Conservation (phyloP, 2,113 vertebrate genomes). For the Chionomys nivalis region DNA sequence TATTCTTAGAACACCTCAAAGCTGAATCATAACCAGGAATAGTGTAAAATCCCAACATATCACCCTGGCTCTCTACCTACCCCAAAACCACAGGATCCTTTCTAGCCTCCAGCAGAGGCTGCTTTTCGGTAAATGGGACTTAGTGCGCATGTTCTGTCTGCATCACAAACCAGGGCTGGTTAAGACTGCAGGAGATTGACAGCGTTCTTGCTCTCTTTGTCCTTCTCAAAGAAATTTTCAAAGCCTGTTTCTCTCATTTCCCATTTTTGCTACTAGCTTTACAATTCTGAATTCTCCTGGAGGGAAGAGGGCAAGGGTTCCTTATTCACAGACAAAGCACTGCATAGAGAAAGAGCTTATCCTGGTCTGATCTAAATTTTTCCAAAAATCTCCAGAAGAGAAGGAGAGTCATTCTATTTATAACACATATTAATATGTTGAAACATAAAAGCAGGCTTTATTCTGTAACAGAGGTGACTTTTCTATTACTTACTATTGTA, state of each 20-base stretch:
- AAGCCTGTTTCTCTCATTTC: background rate
- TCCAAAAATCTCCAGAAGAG: conserved; percentile 11
- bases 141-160: rapidly evolving
- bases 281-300: background rate
- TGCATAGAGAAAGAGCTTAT: background rate
- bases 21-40: background rate
- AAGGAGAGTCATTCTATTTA: background rate
- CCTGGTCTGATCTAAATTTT: background rate
- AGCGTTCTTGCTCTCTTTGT: background rate
- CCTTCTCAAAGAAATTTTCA: background rate
- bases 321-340: background rate
- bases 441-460: background rate
- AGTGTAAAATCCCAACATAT: background rate
- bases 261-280: background rate
- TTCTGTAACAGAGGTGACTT: background rate
- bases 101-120: background rate
- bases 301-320: background rate
- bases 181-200: background rate
- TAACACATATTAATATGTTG: background rate
- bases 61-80: background rate
- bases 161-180: too few species aligned
- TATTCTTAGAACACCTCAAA: background rate
- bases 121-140: background rate
- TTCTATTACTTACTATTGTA: background rate
- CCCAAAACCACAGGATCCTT: background rate